Conservation (phyloP, 2,113 vertebrate genomes). For the Crotalus tigris region DNA sequence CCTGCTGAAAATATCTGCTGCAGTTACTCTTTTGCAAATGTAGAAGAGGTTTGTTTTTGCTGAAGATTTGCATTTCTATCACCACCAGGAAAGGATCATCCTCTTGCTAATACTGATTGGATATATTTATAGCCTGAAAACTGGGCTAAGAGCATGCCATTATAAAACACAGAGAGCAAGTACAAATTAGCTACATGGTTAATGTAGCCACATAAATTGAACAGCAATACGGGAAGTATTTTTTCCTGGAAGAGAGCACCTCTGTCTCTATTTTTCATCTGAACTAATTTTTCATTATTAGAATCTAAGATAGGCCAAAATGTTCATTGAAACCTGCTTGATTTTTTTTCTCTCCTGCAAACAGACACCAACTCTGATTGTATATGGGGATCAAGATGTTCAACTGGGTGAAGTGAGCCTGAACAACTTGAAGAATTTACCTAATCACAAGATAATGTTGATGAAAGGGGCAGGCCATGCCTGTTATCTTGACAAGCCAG, state of each 20-base stretch:
- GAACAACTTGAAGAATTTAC: constrained; percentile 80
- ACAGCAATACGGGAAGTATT: background rate
- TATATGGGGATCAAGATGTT: constrained; percentile 88
- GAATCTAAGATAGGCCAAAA: background rate
- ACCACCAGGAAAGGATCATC: background rate
- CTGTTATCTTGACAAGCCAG: constrained; percentile 91
- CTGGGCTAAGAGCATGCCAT: background rate
- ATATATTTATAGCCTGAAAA: background rate
- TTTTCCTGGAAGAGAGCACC: background rate
- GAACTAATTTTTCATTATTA: background rate
- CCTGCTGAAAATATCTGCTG: background rate
- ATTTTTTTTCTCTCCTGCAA: constrained; percentile 13
- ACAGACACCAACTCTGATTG: constrained; percentile 84
- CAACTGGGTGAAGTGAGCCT: constrained; percentile 83
- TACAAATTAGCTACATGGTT: background rate
- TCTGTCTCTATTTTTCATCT: background rate
- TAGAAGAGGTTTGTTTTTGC: background rate
- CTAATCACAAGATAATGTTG: constrained; percentile 84
- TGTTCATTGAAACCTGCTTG: background rate
- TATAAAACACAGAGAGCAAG: background rate
- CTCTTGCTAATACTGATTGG: background rate
- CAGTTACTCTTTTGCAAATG: background rate
- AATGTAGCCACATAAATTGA: background rate
- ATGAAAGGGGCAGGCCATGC: constrained; percentile 87
- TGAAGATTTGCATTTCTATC: background rate